These are phyloP conservation scores for Platysternon megacephalum DNA, from an alignment of 2,113 vertebrate species.

Conservation along the genomic window DNA sequence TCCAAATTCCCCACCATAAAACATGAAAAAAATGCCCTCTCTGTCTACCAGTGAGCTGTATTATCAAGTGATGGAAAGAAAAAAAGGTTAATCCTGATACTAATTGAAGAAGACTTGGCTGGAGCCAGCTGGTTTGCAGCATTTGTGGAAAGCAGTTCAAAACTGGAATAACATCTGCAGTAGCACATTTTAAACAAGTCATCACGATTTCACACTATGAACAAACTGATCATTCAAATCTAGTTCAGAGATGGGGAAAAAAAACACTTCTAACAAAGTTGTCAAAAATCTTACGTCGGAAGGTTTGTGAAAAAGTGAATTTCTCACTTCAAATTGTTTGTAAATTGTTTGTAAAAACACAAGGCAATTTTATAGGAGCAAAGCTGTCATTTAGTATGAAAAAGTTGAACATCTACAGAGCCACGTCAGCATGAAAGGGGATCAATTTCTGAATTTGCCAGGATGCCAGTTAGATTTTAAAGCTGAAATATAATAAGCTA, in stretches of 20 bases:
- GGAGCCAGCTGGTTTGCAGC: background rate
- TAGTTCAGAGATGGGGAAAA: background rate
- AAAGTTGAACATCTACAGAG: background rate
- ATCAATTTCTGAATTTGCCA: background rate
- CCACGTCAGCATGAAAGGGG: background rate
- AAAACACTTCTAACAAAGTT: background rate
- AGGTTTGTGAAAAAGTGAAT: background rate
- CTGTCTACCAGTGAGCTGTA: background rate
- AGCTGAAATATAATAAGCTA: background rate
- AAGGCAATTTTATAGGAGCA: background rate
- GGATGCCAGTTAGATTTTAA: too few relatives aligned
- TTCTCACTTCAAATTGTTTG: background rate
- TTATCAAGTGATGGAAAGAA: background rate
- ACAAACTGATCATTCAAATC: background rate
- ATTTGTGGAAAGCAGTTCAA: slow-evolving; percentile 17
- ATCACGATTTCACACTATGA: background rate
- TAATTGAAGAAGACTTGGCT: background rate
- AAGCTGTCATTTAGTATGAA: background rate
- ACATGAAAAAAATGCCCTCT: background rate
- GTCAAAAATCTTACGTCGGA: background rate
- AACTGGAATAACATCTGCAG: background rate
- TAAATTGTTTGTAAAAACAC: background rate
- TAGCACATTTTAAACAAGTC: background rate
- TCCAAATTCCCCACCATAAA: background rate
- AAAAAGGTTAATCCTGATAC: background rate